Evolutionary conservation across 2,888 invertebrate genomes (phyloP), one percentile per base, ranked within the genome.

Genomic region (Stratiomys singularior): DNA sequence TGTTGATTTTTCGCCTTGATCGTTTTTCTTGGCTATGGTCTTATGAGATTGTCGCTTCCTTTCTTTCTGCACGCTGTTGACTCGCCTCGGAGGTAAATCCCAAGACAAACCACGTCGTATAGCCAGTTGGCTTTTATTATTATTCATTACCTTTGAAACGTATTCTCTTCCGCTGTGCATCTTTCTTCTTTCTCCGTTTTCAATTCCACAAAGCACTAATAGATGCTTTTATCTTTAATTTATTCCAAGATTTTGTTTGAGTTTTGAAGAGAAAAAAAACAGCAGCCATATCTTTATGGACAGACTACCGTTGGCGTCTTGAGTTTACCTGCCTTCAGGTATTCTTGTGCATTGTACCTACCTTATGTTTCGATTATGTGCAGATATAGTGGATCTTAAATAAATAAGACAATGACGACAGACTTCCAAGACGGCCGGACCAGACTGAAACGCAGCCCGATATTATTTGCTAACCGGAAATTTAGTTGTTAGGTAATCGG

Each of bases 401-500:
- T 23, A 60, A 60, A 60, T 60, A 60, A 13, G 60, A 60, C 25
- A 1, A 60, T 21, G n/a, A 52, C 21, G 60, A 21, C 2, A 60
- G 15, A 15, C 52, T 7, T 13, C 15, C 52, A 18, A 4, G 18
- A 15, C 15, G 37, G 37, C 37, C n/a, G n/a, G 37, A 37, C 37
- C 5, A 37, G 37, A 5, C 37, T 5, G 37, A 3, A 9, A 9
- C 37, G 3, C 37, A 37, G 9, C 37, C 9, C 37, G 23, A 60
- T 66, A 27, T 30, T 67, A 67, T 67, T 60, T 74, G 30, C 27
- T 58, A 74, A 74, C 58, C 74, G 74, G 74, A 74, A 74, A 74
- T 37, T 72, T n/a, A 30, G 44, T 44, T 58, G 37, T 74, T 74
- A 74, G 21, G 74, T 74, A 74, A 74, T 28, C 25, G 52, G 28